phyloP scores from a whole-genome alignment of 2,113 vertebrate genomes.

The Melozone crissalis region DNA sequence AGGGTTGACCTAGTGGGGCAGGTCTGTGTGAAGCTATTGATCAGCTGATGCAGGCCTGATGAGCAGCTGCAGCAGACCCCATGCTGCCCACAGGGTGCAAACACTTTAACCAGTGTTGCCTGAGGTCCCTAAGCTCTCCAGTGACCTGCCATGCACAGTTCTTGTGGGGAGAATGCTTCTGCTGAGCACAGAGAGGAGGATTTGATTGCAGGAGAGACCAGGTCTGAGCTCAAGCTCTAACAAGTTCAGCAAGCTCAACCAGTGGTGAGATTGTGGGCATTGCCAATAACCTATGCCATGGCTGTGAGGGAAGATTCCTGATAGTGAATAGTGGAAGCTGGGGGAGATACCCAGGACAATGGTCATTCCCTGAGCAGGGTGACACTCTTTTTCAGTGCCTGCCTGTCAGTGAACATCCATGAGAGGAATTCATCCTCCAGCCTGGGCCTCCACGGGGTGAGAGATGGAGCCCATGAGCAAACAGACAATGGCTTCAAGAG shows the following conservation, averaged over 20 bases:
- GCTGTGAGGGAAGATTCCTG: background rate
- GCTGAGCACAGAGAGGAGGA: background rate
- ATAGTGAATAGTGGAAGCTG: background rate
- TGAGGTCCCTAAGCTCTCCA: background rate
- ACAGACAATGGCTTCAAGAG: constrained; percentile 52
- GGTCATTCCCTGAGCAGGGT: background rate
- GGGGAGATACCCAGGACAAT: background rate
- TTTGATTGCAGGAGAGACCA: background rate
- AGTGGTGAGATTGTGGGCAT: background rate
- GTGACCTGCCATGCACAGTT: background rate
- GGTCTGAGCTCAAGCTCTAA: background rate
- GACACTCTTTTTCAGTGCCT: constrained; percentile 64
- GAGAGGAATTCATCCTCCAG: background rate
- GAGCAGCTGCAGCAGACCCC: background rate
- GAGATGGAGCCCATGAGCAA: background rate
- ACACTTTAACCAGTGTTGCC: background rate
- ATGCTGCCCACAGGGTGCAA: background rate
- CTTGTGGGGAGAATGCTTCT: background rate
- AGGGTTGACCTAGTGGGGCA: background rate
- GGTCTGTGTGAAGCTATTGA: background rate
- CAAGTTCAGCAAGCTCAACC: background rate
- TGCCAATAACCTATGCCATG: background rate
- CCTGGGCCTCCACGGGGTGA: background rate
- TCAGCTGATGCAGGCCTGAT: background rate
- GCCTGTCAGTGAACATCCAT: background rate